Evolutionary conservation across 1,140 invertebrate genomes (phyloP).

Genomic region (Choristoneura fumiferana): DNA sequence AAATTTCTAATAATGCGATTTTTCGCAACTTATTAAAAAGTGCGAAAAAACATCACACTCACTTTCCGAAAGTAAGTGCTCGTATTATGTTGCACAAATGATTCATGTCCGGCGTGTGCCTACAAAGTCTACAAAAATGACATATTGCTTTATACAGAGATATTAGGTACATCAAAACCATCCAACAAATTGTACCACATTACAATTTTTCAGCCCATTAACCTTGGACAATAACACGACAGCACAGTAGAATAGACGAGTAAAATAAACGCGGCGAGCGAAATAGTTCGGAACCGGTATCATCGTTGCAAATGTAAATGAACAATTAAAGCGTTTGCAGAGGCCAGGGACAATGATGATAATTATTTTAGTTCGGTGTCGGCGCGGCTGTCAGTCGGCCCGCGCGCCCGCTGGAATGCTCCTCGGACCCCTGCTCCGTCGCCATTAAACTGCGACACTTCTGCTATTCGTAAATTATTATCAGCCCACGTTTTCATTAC

Average conservation of each 20-base stretch:
- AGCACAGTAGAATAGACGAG: conserved; percentile 48
- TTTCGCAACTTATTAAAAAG: too few species aligned
- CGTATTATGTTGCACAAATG: too few species aligned
- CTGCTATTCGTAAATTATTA: conserved; percentile 78
- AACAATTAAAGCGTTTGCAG: conserved; percentile 76
- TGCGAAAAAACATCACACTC: too few species aligned
- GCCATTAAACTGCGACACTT: conserved; percentile 75
- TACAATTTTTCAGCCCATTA: conserved; percentile 76
- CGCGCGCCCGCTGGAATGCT: conserved; percentile 63
- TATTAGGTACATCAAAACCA: conserved; percentile 47
- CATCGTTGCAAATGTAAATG: conserved; percentile 78
- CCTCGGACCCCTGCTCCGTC: conserved; percentile 66
- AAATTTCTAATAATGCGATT: too few species aligned
- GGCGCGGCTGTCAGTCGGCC: conserved; percentile 56
- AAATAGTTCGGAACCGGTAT: conserved; percentile 76
- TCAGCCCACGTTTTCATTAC: conserved; percentile 76
- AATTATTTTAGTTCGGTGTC: conserved; percentile 78
- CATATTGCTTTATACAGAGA: conserved; percentile 10
- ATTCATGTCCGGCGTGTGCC: too few species aligned
- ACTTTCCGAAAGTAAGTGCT: too few species aligned
- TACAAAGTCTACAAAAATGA: too few species aligned
- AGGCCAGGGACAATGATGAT: conserved; percentile 75
- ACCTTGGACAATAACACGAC: conserved; percentile 65
- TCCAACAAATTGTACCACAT: conserved; percentile 62
- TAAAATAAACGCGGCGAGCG: conserved; percentile 64